Base-by-base conservation (phyloP, 1,140 invertebrate species). In the Camponotus pennsylvanicus region DNA sequence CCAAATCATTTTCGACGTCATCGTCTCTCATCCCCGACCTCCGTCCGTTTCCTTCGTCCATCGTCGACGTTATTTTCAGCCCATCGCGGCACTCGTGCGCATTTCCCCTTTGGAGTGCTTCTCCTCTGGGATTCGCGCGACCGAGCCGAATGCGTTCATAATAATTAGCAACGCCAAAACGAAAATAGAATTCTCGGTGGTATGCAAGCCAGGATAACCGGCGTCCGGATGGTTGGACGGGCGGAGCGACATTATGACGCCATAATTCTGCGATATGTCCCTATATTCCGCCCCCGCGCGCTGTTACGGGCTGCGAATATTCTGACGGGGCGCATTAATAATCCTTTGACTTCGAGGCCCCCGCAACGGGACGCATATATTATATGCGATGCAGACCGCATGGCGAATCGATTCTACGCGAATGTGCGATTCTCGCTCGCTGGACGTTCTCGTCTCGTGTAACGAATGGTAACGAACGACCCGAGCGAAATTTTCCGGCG, bases 251-350 rank as follows among this genome's bases (percentile, higher is more conserved):
- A 67, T 90, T 89, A 87, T 88, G 88, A 90, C 73, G 83, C 73
- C 80, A 87, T 92, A 91, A 92, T 92, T 91, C 88, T 85, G 85
- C 89, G 90, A 92, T 88, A 87, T 76, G 59, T 84, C 70, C 70
- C 40, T 73, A 77, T 79, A 84, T 90, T 88, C 86, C 73, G 84
- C 5, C 34, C 71, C 32, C 27, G 27, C 27, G 49, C 73, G 73
- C 79, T 84, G 86, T 89, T 89, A 87, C 88, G 85, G 73, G 63
- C 76, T 21, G 87, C 88, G 85, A 90, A 86, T 80, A 78, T 84
- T 88, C 87, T 63, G 75, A 87, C 86, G 67, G 80, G 69, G 52
- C 88, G 67, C 84, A 89, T 89, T 88, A 89, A 89, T 89, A 89
- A 89, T 88, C 82, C 88, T 89, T 89, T 88, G 88, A 86, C 87